Evolutionary conservation across 1,140 invertebrate species (phyloP).

Genomic region (Harpegnathos saltator): DNA sequence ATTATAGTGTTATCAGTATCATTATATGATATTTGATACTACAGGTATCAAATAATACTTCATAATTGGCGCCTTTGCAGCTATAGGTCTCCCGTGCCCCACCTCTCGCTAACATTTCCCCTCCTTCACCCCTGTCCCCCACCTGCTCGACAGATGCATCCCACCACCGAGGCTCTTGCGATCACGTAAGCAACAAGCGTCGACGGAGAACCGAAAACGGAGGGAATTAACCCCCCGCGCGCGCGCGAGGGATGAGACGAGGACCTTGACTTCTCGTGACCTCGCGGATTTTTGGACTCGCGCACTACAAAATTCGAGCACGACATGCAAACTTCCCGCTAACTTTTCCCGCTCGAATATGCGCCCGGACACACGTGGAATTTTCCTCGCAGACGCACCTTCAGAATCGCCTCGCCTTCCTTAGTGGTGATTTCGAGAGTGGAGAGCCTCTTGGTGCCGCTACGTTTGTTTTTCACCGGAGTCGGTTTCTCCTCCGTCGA

Average conservation of each 20-base stretch:
- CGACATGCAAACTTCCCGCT: too few species aligned
- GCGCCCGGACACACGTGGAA: not conserved
- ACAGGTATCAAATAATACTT: slow-evolving; percentile 18
- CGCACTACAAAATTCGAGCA: not conserved
- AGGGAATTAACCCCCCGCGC: slow-evolving; percentile 69
- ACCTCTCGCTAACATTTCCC: slow-evolving; percentile 11
- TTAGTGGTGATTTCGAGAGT: slow-evolving; percentile 84
- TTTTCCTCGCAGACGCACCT: slow-evolving; percentile 75
- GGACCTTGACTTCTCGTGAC: slow-evolving; percentile 17
- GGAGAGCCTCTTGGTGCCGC: slow-evolving; percentile 84
- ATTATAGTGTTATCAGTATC: not conserved
- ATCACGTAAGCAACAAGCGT: slow-evolving; percentile 62
- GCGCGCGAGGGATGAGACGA: not conserved
- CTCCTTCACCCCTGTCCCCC: slow-evolving; percentile 15
- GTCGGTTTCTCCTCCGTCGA: slow-evolving; percentile 81
- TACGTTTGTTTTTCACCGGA: slow-evolving; percentile 83
- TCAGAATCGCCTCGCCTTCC: slow-evolving; percentile 85
- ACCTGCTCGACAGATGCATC: not conserved
- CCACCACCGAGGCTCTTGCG: slow-evolving; percentile 55
- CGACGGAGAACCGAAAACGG: slow-evolving; percentile 73
- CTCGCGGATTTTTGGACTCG: slow-evolving; percentile 40
- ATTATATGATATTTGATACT: not conserved
- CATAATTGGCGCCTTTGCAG: slow-evolving; percentile 68
- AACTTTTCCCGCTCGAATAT: not conserved
- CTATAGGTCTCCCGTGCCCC: slow-evolving; percentile 53